Percentiles rank a stretch among this genome's conserved stretches.
Conservation (phyloP, 2,797 vertebrate genomes). For the Hemitrygon akajei region DNA sequence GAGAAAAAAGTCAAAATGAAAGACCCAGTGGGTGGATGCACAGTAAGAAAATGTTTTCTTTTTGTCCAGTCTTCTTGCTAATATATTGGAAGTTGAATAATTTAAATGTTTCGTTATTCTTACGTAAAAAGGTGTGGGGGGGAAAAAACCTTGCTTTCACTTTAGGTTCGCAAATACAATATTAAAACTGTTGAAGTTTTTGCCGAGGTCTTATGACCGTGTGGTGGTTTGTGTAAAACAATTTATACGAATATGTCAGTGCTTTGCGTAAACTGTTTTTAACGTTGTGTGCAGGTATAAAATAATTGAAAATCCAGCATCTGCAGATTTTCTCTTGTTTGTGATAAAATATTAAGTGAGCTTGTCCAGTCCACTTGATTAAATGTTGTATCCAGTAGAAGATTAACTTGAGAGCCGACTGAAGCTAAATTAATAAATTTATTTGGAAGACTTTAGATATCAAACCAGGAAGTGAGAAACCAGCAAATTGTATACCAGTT, state of each 20-base stretch:
- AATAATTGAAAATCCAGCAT: neutral
- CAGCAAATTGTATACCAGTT: neutral
- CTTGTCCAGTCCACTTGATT: too few species aligned
- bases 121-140: neutral
- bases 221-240: neutral
- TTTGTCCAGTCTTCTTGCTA: neutral
- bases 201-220: neutral
- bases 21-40: conserved; percentile 67
- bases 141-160: too few species aligned
- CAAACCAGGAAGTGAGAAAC: neutral
- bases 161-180: neutral
- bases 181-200: neutral
- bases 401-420: neutral
- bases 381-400: neutral
- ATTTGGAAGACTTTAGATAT: too few species aligned
- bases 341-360: neutral
- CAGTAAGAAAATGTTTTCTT: conserved; percentile 64
- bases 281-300: neutral
- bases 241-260: neutral
- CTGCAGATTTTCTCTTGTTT: too few species aligned
- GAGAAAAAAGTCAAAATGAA: conserved; percentile 61
- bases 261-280: neutral
- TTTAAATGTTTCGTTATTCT: too few species aligned
- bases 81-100: neutral
- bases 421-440: neutral